Evolutionary conservation across 1,140 invertebrate species (phyloP), one percentile per base, ranked within the genome.

Genomic region (Phenacoccus solenopsis): DNA sequence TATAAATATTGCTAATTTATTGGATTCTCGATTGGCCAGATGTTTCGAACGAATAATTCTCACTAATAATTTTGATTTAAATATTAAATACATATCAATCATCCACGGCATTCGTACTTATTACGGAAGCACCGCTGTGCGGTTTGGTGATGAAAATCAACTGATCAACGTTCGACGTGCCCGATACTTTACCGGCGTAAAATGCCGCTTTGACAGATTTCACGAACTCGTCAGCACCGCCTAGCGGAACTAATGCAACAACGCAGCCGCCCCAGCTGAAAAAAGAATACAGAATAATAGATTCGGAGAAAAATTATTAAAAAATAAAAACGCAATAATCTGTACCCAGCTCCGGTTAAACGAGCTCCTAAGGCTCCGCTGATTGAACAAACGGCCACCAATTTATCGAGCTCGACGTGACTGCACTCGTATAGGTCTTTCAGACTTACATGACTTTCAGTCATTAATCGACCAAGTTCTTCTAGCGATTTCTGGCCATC

Each of bases 261-360:
- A 90, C 86, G 79, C 95, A 98, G 1, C 96, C 96, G 22, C 96
- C 96, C 96, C 96, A 98, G 22, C 91, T 93, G 75, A 12, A 78
- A 72, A 70, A 68, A 73, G 38, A 74, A 49, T 1, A 68, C 24
- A 16, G 49, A 10, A 28, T 10, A 30, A 71, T 7, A 20, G 30
- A 25, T 59, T n/a, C 5, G 28, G 2, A 1, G 21, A 69, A 13
- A 25, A 24, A 49, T 27, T 38, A 69, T 67, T 21, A 16, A 28
- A 20, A 30, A 49, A 57, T 49, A 21, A 28, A 4, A 9, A 70
- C 21, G 57, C 20, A 73, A 70, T 13, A 70, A 32, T n/a, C 75
- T 78, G 81, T 81, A 89, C 84, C 93, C 93, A 20, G 93, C 93
- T 68, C 97, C 97, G 5, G 97, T 99, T 30, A 99, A 81, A 72